These are phyloP conservation scores for Sebastes vulpes DNA, from an alignment of 2,797 vertebrate genomes.

Conservation along the genomic window DNA sequence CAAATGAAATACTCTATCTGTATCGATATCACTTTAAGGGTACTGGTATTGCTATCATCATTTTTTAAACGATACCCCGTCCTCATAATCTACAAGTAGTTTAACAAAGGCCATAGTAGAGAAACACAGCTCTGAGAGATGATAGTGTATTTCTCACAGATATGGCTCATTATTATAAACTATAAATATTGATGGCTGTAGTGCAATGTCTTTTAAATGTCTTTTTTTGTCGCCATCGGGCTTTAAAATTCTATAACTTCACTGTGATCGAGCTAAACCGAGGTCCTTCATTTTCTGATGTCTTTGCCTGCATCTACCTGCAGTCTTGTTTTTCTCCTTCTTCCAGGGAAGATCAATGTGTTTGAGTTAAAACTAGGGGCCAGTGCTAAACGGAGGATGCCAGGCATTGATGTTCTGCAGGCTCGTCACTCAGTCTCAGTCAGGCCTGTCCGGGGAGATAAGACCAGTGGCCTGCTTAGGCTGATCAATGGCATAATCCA, in stretches of 20 bases:
- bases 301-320: slow-evolving; percentile 32
- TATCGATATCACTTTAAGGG: too few species aligned
- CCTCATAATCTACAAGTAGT: neutral
- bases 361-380: slow-evolving; percentile 46
- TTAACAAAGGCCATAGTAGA: neutral
- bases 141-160: neutral
- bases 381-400: slow-evolving; percentile 54
- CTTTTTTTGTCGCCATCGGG: neutral
- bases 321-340: slow-evolving; percentile 44
- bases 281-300: slow-evolving; percentile 24
- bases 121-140: neutral
- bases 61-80: too few species aligned
- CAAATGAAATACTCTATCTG: too few species aligned
- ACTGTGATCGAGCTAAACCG: neutral
- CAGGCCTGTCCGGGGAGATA: slow-evolving; percentile 68
- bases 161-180: neutral
- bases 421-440: slow-evolving; percentile 68
- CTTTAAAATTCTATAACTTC: slow-evolving; percentile 7
- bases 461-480: slow-evolving; percentile 58
- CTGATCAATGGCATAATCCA: slow-evolving; percentile 74
- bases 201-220: neutral
- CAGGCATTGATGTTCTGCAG: slow-evolving; percentile 61
- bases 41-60: too few species aligned
- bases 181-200: neutral
- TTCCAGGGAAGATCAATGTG: slow-evolving; percentile 52